Evolutionary conservation across 2,797 vertebrate genomes (phyloP), one percentile per base, ranked within the genome.

Genomic region (Aselliscus stoliczkanus): DNA sequence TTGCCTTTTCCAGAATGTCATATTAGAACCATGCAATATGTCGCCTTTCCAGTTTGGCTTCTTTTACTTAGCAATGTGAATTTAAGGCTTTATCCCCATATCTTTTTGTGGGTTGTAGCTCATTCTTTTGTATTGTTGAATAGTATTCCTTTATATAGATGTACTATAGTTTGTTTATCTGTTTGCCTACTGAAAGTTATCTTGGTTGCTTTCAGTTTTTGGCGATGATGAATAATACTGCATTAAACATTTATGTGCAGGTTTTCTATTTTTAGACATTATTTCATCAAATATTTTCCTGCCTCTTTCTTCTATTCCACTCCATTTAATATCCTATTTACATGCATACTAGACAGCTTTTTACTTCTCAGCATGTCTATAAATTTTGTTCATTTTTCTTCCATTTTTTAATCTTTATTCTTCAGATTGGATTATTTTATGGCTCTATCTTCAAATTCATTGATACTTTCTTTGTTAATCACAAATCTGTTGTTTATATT

Each of bases 281-380:
- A 79, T 80, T 79, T 88, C 56, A 70, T 91, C 56, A 93, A 37
- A 27, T 91, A 44, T 42, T 85, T 93, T 89, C 56, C 58, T 84
- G 47, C 54, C 20, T 2, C 7, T 81, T 54, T 92, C 21, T 93
- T 67, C 12, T 14, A 39, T 1, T 72, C 23, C 4, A n/a, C 20
- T 90, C 6, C 4, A 42, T 54, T 44, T 44, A 90, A 34, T 29
- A 42, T 80, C 90, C 13, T 44, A 75, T 37, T 58, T 84, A 60
- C 25, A 31, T 72, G 27, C 3, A 34, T 44, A 3, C 2, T 47
- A 18, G 27, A 77, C 52, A 70, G n/a, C 14, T 65, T 84, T 82
- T 76, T 52, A 70, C 11, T 25, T 94, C 34, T 8, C 37, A 4
- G 37, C 2, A 17, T 23, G 7, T 56, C 29, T 90, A 60, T 84